Percentiles rank a stretch among this genome's conserved stretches.
phyloP scores from a whole-genome alignment of 2,113 vertebrate genomes.

The Cavia aperea region DNA sequence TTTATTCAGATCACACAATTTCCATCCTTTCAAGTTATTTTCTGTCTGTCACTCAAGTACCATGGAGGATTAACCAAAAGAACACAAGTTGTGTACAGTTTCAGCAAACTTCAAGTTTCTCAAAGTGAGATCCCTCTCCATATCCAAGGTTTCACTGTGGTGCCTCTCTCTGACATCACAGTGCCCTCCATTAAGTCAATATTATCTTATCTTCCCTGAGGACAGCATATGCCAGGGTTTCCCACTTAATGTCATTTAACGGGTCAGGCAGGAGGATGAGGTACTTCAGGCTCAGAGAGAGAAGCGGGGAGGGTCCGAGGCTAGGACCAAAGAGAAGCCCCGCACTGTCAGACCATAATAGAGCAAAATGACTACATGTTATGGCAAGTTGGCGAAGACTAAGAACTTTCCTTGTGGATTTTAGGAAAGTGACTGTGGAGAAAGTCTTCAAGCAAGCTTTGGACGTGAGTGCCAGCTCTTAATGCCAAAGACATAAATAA shows the following conservation, averaged over 20 bases:
- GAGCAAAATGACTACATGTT: neutral
- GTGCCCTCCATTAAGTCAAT: neutral
- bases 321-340: neutral
- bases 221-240: neutral
- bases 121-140: neutral
- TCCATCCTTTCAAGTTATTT: conserved; percentile 16
- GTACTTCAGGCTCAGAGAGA: neutral
- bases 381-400: neutral
- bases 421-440: neutral
- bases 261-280: neutral
- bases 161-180: neutral
- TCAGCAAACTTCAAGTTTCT: neutral
- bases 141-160: neutral
- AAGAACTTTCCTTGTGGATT: neutral
- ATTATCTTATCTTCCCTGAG: neutral
- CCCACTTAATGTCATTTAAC: neutral
- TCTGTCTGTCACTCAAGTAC: neutral
- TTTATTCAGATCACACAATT: neutral
- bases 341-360: too few relatives aligned
- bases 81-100: neutral
- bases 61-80: neutral
- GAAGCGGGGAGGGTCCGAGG: neutral
- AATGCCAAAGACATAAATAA: neutral
- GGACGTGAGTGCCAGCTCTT: neutral
- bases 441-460: neutral